Percentiles rank a stretch among this genome's conserved stretches.
These are phyloP conservation scores for Phacellophora camtschatica DNA, from an alignment of 30 jellyfish, hydroid and myxozoan genomes.

Conservation along the genomic window DNA sequence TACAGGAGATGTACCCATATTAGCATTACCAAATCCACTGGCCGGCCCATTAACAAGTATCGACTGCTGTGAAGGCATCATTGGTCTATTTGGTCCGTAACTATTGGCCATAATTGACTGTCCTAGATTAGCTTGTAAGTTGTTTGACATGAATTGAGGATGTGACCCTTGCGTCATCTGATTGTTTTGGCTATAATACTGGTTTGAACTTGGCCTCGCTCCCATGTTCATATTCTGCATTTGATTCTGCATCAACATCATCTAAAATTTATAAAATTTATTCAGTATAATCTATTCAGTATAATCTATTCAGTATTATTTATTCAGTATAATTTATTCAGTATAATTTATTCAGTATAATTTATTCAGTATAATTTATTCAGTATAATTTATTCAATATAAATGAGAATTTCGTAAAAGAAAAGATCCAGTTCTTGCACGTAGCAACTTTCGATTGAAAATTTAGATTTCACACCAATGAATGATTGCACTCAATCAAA, in stretches of 20 bases:
- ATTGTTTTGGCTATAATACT: background rate
- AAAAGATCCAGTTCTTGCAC: too few relatives aligned
- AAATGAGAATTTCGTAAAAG: too few relatives aligned
- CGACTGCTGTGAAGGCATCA: slow-evolving; percentile 73
- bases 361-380: too few relatives aligned
- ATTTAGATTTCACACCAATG: too few relatives aligned
- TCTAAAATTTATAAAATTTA: background rate
- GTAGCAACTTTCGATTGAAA: too few relatives aligned
- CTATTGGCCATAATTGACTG: slow-evolving; percentile 54
- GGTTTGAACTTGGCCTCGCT: slow-evolving; percentile 7
- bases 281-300: too few relatives aligned
- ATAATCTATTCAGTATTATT: too few relatives aligned
- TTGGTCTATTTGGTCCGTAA: slow-evolving; percentile 44
- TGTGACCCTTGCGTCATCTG: slow-evolving; percentile 40
- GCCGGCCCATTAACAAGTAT: slow-evolving; percentile 63
- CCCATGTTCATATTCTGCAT: slow-evolving; percentile 57
- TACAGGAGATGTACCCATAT: slow-evolving; percentile 10
- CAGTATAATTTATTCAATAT: too few relatives aligned
- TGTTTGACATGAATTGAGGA: slow-evolving; percentile 9
- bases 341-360: too few relatives aligned
- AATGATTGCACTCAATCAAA: too few relatives aligned
- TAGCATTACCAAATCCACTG: slow-evolving; percentile 19
- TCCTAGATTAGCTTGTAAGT: slow-evolving; percentile 43
- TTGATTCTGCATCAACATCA: slow-evolving; percentile 72
- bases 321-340: too few relatives aligned